Conservation (phyloP, 2,888 invertebrate species). For the Drosophila anomelani region DNA sequence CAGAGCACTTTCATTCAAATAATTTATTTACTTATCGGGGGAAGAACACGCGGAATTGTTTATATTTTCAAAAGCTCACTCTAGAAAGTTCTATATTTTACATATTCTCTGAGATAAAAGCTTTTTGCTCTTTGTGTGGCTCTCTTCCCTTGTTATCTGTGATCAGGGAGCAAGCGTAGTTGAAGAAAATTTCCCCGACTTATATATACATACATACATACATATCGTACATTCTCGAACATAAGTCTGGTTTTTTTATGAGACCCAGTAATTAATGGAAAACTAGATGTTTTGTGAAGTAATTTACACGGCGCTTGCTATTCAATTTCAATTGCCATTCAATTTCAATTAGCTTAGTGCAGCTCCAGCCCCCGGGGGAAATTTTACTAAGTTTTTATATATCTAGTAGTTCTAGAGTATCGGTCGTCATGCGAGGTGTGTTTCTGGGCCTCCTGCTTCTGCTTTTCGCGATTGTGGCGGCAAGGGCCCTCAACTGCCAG, state of each 20-base stretch:
- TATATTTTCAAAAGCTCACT: constrained; percentile 20
- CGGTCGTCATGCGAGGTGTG: constrained; percentile 47
- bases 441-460: constrained; percentile 45
- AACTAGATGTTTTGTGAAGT: constrained; percentile 25
- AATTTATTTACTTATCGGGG: constrained; percentile 21
- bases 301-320: constrained; percentile 25
- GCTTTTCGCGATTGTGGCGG: constrained; percentile 18
- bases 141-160: constrained; percentile 46
- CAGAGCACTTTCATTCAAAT: constrained; percentile 3
- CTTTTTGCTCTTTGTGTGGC: constrained; percentile 10
- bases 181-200: constrained; percentile 9
- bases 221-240: constrained; percentile 1
- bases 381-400: constrained; percentile 46
- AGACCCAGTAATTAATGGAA: constrained; percentile 28
- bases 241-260: constrained; percentile 12
- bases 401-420: constrained; percentile 47
- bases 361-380: constrained; percentile 61
- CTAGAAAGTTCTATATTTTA: constrained; percentile 8
- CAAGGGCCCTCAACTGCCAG: constrained; percentile 61
- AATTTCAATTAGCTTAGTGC: constrained; percentile 52
- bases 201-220: background rate
- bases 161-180: constrained; percentile 28
- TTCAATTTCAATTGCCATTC: constrained; percentile 48
- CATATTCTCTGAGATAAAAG: constrained; percentile 7
- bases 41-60: constrained; percentile 4